Percentiles rank a stretch among this genome's conserved stretches.
Conservation (phyloP, 2,888 invertebrate genomes). For the Linnaemya vulpina region DNA sequence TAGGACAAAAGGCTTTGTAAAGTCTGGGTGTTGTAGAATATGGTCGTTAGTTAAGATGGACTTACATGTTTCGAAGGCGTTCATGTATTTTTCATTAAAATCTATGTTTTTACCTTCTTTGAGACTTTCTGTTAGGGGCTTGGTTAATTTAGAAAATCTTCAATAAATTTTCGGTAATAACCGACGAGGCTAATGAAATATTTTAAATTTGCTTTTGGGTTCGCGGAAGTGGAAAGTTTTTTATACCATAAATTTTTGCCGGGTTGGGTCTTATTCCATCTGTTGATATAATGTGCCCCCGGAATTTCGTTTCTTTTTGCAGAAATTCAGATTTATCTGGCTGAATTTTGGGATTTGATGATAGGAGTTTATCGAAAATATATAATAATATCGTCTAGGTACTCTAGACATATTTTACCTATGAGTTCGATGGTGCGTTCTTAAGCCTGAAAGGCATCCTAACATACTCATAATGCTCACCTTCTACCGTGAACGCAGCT, state of each 20-base stretch:
- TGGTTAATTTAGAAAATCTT: conserved; percentile 8
- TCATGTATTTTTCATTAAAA: background rate
- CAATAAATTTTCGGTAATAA: background rate
- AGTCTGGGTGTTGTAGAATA: background rate
- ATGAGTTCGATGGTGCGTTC: background rate
- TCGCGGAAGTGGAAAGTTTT: too few relatives aligned
- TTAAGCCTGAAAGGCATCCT: background rate
- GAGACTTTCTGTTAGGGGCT: background rate
- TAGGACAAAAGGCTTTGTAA: too few relatives aligned
- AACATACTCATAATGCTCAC: background rate
- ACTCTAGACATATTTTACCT: background rate
- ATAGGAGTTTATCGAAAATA: background rate
- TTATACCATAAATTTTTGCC: too few relatives aligned
- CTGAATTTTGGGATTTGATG: too few relatives aligned
- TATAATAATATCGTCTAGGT: background rate
- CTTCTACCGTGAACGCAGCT: background rate
- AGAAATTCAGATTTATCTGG: too few relatives aligned
- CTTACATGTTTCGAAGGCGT: background rate
- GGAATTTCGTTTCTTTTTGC: too few relatives aligned
- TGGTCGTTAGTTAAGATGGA: background rate
- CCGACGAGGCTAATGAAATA: background rate
- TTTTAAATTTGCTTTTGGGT: too few relatives aligned
- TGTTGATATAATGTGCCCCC: too few relatives aligned
- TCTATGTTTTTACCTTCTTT: background rate
- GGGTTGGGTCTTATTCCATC: too few relatives aligned